Base-by-base conservation (phyloP, 2,888 invertebrate genomes). In the Athrips mouffetella region DNA sequence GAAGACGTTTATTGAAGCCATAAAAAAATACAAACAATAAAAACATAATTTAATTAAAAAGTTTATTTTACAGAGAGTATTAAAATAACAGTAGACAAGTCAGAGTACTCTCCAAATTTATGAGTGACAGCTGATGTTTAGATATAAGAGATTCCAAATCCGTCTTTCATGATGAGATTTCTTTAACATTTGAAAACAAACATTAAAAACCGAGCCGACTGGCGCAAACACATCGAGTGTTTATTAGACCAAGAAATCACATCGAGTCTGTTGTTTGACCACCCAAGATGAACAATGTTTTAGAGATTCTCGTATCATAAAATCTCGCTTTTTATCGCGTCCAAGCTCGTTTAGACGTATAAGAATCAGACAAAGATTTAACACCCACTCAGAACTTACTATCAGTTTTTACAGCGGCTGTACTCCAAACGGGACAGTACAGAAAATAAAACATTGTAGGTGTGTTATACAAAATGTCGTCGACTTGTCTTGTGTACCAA, bases 241-340 rank as follows among this genome's bases (percentile, higher is more conserved):
- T 78, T 81, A 82, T 80, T 77, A 78, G 73, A 76, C 74, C 70
- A 74, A 73, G 66, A 66, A 69, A 79, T 79, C 73, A 76, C 70
- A 67, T 65, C 56, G 56, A 63, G 65, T 63, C 63, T 60, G 73
- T 73, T 73, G 67, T 67, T 70, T 70, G 85, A 65, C 87, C 86
- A 87, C 86, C 87, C 86, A 87, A 79, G 85, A 75, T 67, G 86
- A 77, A 84, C 82, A 85, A 79, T 83, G 82, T 76, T 80, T 75
- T 76, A 67, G 68, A 76, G 74, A 79, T 74, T 70, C 64, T 64
- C 65, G 70, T 84, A 87, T 86, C 83, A 71, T 85, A 87, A 87
- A 86, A 87, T 86, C 87, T 81, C 60, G 62, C 72, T 78, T 83
- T 83, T 85, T 86, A 85, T 85, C 80, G 71, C 70, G 62, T 65